phyloP scores from a whole-genome alignment of 2,113 vertebrate genomes.

The Alligator mississippiensis region DNA sequence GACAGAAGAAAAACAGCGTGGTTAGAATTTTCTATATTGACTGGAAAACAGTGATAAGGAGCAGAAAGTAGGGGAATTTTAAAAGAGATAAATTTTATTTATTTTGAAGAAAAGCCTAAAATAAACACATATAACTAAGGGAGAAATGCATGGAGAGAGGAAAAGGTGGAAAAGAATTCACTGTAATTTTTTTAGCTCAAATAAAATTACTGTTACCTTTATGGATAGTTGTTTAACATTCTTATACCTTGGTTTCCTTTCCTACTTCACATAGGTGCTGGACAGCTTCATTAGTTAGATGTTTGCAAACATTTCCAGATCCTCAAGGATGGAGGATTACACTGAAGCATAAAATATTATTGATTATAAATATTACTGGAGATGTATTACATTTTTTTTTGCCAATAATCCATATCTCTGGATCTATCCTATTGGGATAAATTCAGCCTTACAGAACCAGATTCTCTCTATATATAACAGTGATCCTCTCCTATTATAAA shows the following conservation, averaged over 20 bases:
- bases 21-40: background rate
- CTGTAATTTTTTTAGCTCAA: background rate
- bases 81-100: background rate
- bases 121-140: background rate
- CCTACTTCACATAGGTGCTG: background rate
- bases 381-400: background rate
- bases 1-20: background rate
- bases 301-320: background rate
- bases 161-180: background rate
- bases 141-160: background rate
- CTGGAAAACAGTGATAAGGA: background rate
- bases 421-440: conserved; percentile 8
- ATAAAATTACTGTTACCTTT: background rate
- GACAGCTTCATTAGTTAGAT: background rate
- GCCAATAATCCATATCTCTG: background rate
- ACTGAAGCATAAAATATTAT: conserved; percentile 2
- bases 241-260: background rate
- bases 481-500: background rate
- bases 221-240: background rate
- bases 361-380: background rate
- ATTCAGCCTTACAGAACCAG: background rate
- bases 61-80: background rate
- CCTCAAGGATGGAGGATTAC: background rate
- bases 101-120: background rate
- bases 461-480: background rate